Evolutionary conservation across 1,140 invertebrate genomes (phyloP), one percentile per base, ranked within the genome.

Genomic region (Carcinoscorpius rotundicauda): DNA sequence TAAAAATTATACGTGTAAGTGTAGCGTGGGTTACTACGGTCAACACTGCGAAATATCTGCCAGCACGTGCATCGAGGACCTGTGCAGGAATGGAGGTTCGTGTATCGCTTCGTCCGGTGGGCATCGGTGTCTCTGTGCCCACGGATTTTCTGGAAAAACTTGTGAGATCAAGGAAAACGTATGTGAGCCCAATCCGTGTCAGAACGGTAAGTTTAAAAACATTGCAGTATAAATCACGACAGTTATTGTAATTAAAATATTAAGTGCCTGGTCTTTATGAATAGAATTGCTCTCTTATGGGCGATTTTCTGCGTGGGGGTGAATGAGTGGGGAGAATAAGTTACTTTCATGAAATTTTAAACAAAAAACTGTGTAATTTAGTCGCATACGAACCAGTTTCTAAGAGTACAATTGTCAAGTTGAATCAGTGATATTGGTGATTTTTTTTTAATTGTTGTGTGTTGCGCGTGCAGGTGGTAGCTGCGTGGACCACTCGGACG

Each of bases 121-220:
- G 78, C 77, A n/a, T 78, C 77, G 81, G 58, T 97, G 93, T 76
- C 76, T 82, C 0, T 96, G 93, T 73, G 81, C 84, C 3, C 73
- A 84, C 3, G 91, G 91, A 11, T 94, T 83, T 74, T 83, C 83
- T 48, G 92, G 93, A 6, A 67, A 76, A 48, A 86, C 86, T 70
- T 97, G 93, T 79, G 88, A 91, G 52, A 77, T 82, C 1, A 85
- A 78, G 61, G 78, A 87, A n/a, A 86, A 93, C 74, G 86, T 89
- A 53, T 97, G 93, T 76, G 81, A 82, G 4, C 85, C 87, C 3
- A 85, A 87, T 69, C 85, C 88, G 0, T 97, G 94, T 75, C 80
- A 85, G 63, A 91, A 97, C 78, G 91, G 90, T 70, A 70, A 66
- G 64, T 62, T 62, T 62, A 29, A 29, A 29, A 29, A 29, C 29